Percentiles rank a stretch among this genome's conserved stretches.
Evolutionary conservation across 2,113 vertebrate genomes (phyloP).

Genomic region (Toxostoma redivivum): DNA sequence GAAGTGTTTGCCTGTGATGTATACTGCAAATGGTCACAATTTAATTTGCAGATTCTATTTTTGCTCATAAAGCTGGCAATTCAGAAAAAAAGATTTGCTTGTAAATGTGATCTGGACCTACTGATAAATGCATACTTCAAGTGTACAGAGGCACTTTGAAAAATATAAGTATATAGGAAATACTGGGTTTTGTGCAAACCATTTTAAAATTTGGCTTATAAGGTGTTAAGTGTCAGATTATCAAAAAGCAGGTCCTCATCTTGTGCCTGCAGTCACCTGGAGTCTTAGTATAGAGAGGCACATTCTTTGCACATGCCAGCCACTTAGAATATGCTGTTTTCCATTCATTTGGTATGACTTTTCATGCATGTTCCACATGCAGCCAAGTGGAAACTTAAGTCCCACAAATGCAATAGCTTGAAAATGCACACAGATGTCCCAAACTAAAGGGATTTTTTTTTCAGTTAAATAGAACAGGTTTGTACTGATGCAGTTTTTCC

Average conservation of each 20-base stretch:
- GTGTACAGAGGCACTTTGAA: neutral
- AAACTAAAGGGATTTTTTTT: neutral
- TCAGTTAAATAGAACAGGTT: neutral
- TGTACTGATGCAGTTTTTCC: neutral
- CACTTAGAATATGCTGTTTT: neutral
- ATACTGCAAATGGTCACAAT: neutral
- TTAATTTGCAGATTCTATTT: conserved; percentile 19
- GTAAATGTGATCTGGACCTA: neutral
- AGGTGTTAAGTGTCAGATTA: neutral
- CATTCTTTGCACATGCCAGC: neutral
- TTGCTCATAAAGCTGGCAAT: neutral
- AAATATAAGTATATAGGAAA: neutral
- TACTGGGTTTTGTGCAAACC: neutral
- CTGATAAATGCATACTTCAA: neutral
- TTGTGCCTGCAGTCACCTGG: neutral
- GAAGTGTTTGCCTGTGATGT: conserved; percentile 5
- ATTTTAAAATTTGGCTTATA: neutral
- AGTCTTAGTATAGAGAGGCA: neutral
- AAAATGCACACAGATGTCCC: neutral
- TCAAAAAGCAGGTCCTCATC: neutral
- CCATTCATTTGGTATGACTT: neutral
- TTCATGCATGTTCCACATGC: neutral
- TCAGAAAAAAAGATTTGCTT: neutral
- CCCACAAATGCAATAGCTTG: neutral
- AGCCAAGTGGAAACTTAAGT: neutral